Percentiles rank a stretch among this genome's conserved stretches.
phyloP scores from a whole-genome alignment of 2,797 vertebrate genomes.

The Falco cherrug region DNA sequence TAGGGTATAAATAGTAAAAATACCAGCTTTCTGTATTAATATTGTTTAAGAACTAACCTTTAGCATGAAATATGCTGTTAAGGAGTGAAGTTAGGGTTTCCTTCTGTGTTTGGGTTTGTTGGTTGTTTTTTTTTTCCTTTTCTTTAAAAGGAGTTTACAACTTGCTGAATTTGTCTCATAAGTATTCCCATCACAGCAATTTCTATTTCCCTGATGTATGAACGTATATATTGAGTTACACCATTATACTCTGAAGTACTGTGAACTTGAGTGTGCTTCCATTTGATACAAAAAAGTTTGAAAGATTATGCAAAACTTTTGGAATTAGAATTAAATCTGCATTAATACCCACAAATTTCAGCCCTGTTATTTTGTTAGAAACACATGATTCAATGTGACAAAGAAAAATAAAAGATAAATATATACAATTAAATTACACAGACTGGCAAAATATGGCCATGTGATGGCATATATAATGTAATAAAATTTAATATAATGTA shows the following conservation, averaged over 20 bases:
- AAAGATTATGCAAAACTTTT: neutral
- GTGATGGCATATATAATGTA: neutral
- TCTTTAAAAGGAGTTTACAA: neutral
- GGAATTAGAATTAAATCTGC: neutral
- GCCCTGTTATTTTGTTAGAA: too few relatives aligned
- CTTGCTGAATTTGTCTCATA: fast-evolving
- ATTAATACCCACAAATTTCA: neutral
- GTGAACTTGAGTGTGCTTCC: neutral
- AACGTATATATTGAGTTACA: neutral
- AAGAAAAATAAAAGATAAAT: too few relatives aligned
- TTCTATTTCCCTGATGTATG: neutral
- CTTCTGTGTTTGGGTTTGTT: neutral
- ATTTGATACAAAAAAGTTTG: neutral
- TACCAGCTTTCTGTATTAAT: neutral
- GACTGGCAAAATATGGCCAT: neutral
- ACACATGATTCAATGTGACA: too few relatives aligned
- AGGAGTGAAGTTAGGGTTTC: neutral
- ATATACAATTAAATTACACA: neutral
- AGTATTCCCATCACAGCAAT: neutral
- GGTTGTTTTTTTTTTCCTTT: neutral
- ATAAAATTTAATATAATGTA: neutral
- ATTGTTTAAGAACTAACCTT: neutral
- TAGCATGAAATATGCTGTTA: neutral
- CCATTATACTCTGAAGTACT: neutral
- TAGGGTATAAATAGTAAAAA: neutral